Base-by-base conservation (phyloP, 2,797 vertebrate species). In the Triplophysa yarkandensis region DNA sequence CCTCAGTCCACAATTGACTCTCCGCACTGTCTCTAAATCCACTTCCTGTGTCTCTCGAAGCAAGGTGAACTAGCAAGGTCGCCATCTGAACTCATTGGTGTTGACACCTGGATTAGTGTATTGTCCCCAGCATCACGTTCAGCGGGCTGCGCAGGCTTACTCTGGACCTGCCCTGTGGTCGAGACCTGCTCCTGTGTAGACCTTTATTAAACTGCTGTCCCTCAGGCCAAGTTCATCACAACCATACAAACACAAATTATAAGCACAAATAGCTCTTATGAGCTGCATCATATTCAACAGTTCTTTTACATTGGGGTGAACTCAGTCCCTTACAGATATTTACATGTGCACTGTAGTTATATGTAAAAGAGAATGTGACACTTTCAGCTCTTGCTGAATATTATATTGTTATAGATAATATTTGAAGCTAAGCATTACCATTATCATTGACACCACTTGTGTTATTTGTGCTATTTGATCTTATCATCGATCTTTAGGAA, bases 61-160 rank as follows among this genome's bases (percentile, higher is more conserved):
- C 91, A 93, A 93, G 92, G 92, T 93, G 91, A 93, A 90, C 83
- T 88, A 82, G 80, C 90, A 92, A 93, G 92, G 92, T 86, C 91
- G 84, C 77, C 6, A 0, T 48, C 77, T 93, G 89, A 90, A 88
- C 86, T 92, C 88, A 91, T 89, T 83, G 75, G 82, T 87, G 88
- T 85, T 92, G 92, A 90, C 92, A 92, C 82, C 72, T 82, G 81
- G 87, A 88, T 80, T 83, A 85, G 83, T 82, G 86, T 86, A 83
- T 83, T 83, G 64, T 82, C 74, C 81, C 80, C 87, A 83, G 79
- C 79, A 86, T 87, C 87, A 86, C 71, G 9, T 2, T 55, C 70
- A 81, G 79, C 80, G 77, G 71, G 81, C 83, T 77, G 76, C 80
- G 81, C 82, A 84, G 85, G 80, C 84, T 67, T 76, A 71, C 79